These are phyloP conservation scores for Tribolium freemani DNA, from an alignment of 2,888 invertebrate genomes.

Conservation along the genomic window DNA sequence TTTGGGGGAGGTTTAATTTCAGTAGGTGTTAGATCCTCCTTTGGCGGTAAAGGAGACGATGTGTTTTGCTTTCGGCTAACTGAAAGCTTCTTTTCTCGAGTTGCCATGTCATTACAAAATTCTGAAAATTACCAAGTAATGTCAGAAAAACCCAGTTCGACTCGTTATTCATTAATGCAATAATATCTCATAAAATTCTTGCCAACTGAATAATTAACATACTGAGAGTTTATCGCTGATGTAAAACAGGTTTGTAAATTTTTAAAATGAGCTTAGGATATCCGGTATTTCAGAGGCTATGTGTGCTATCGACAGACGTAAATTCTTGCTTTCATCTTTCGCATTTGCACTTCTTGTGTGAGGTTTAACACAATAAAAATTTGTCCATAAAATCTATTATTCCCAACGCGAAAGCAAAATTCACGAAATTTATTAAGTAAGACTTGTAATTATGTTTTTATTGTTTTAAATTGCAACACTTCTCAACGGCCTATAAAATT, in stretches of 20 bases:
- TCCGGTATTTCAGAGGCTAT: slow-evolving; percentile 10
- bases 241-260: slow-evolving; percentile 21
- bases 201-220: not conserved
- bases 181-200: not conserved
- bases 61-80: slow-evolving; percentile 63
- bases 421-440: too few relatives aligned
- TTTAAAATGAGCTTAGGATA: slow-evolving; percentile 24
- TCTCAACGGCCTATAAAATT: too few relatives aligned
- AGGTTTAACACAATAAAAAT: not conserved
- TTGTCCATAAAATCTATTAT: too few relatives aligned
- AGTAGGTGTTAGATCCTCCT: slow-evolving; percentile 52
- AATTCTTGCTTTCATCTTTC: not conserved
- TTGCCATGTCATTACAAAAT: slow-evolving; percentile 66
- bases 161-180: not conserved
- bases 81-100: slow-evolving; percentile 65
- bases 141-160: too few relatives aligned
- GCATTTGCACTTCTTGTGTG: not conserved
- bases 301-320: slow-evolving; percentile 4
- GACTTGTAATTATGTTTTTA: too few relatives aligned
- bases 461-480: too few relatives aligned
- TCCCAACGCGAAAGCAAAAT: too few relatives aligned
- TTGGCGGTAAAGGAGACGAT: slow-evolving; percentile 58
- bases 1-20: slow-evolving; percentile 38
- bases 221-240: slow-evolving; percentile 11
- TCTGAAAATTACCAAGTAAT: slow-evolving; percentile 2